Base-by-base conservation (phyloP, 2,113 vertebrate genomes). In the Cyprinodon variegatus region DNA sequence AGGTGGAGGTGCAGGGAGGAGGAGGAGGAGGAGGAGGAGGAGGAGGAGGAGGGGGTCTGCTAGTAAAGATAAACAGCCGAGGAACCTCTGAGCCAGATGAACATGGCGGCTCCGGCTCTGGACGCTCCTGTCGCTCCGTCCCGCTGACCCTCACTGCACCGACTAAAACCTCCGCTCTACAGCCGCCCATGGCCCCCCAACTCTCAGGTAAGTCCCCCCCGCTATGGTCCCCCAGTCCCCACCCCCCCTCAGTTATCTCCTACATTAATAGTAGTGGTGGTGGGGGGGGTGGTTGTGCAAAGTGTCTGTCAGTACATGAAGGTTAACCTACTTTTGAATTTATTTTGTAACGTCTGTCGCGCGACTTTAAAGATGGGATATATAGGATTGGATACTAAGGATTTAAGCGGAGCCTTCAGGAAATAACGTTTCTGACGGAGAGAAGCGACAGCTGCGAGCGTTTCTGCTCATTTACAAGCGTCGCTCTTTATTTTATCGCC, bases 91-190 rank as follows among this genome's bases (percentile, higher is more conserved):
- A 88, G 81, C 82, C 76, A 69, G n/a, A 84, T 70, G 70, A 91
- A 93, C 86, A 91, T 93, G 91, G 91, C 90, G 89, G 90, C 88
- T 74, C 86, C 80, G 81, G 85, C 66, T 76, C 83, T 57, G 79
- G 81, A 83, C 81, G 81, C 74, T 14, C 43, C 67, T 12, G 74
- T 61, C 57, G 78, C 78, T 80, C 73, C 64, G 81, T 85, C 86
- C 82, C 65, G 69, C 86, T 88, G 75, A 74, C 74, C 70, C 4
- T 48, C 59, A n/a, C 53, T 15, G n/a, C n/a, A 37, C 74, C 68
- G 57, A 57, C 15, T 4, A 11, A 65, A 12, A 15, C 36, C 64
- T 45, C 39, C 62, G 43, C 62, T 0, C 57, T 5, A 12, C 79
- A 2, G 70, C 39, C 65, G 37, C 75, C 57, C 46, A 46, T 17